A percentile compares a stretch with the other conserved stretches of the same genome.
Conservation (phyloP, 2,797 vertebrate species). For the Macropodus opercularis region DNA sequence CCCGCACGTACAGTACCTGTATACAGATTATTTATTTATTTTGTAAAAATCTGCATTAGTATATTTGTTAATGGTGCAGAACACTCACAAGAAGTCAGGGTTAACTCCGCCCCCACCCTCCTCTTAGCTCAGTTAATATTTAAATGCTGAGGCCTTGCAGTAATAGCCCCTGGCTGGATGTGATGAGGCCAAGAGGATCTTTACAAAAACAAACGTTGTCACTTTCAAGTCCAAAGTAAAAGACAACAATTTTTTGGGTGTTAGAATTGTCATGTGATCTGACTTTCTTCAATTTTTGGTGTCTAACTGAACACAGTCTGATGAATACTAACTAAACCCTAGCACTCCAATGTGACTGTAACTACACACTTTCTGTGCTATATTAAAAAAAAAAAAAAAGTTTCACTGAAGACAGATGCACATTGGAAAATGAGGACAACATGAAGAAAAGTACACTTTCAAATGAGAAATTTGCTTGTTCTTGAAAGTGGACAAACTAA, state of each 20-base stretch:
- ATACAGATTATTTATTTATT: constrained; percentile 39
- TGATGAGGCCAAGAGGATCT: constrained; percentile 32
- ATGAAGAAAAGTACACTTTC: background rate
- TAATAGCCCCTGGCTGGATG: constrained; percentile 43
- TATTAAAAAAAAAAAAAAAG: background rate
- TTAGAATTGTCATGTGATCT: constrained; percentile 31
- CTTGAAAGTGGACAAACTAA: too few relatives aligned
- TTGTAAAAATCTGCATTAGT: constrained; percentile 44
- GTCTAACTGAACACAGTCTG: constrained; percentile 17
- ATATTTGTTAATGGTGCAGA: constrained; percentile 23
- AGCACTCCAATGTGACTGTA: background rate
- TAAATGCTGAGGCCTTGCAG: constrained; percentile 55
- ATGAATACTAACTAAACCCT: constrained; percentile 28
- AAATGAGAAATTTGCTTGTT: background rate
- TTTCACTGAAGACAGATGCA: background rate
- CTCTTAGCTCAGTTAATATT: constrained; percentile 55
- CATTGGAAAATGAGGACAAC: background rate
- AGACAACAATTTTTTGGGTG: constrained; percentile 25
- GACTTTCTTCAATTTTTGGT: constrained; percentile 37
- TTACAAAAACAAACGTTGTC: constrained; percentile 36
- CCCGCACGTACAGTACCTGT: constrained; percentile 32
- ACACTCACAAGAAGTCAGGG: constrained; percentile 23
- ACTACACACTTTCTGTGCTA: background rate
- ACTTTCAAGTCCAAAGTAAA: constrained; percentile 18
- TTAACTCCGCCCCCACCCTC: background rate